Percentiles rank a stretch among this genome's conserved stretches.
These are phyloP conservation scores for Chromobotia macracanthus DNA, from an alignment of 2,797 vertebrate genomes.

Conservation along the genomic window DNA sequence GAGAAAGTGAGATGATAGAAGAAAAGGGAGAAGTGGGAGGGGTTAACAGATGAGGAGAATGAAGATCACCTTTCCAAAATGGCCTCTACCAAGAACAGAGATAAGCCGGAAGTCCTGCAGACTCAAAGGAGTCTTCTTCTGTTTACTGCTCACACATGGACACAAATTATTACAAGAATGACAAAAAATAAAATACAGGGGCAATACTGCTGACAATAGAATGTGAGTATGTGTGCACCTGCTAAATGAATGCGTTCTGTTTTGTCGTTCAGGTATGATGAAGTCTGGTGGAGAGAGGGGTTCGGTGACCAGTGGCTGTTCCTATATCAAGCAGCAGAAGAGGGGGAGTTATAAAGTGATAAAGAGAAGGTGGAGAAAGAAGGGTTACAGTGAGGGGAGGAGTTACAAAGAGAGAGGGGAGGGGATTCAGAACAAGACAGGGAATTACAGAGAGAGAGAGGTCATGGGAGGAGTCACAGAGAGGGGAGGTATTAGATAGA, in stretches of 20 bases:
- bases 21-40: neutral
- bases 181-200: neutral
- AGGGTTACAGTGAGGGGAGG: no score
- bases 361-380: neutral
- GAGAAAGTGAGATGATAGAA: neutral
- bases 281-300: constrained; percentile 71
- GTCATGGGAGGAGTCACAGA: constrained; percentile 22
- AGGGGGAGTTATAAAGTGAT: no score
- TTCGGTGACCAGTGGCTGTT: constrained; percentile 68
- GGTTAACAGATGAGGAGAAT: neutral
- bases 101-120: constrained; percentile 87
- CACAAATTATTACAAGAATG: neutral
- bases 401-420: no score
- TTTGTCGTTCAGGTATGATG: constrained; percentile 70
- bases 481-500: neutral
- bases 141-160: constrained; percentile 65
- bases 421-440: no score
- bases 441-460: constrained; percentile 26
- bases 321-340: constrained; percentile 63
- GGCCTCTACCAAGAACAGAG: constrained; percentile 89
- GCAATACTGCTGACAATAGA: neutral
- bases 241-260: constrained; percentile 70
- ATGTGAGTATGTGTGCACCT: constrained; percentile 60
- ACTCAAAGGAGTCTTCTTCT: constrained; percentile 78
- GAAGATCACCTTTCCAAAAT: constrained; percentile 88